Evolutionary conservation across 92 coral and sea anemone genomes (phyloP).

Genomic region (Hydrozoanthus gracilis): DNA sequence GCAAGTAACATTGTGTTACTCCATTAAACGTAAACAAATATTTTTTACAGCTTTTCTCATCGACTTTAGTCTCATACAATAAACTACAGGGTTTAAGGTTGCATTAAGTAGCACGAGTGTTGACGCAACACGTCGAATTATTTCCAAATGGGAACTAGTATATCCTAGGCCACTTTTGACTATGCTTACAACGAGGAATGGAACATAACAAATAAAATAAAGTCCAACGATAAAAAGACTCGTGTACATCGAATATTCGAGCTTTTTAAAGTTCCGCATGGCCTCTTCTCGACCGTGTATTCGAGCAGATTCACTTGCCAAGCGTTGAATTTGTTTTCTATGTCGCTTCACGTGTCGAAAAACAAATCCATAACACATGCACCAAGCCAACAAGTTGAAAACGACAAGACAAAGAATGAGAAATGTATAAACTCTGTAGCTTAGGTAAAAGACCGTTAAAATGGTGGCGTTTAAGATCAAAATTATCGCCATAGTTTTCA

Average conservation of each 20-base stretch:
- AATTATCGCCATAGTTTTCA: background rate
- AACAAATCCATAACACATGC: constrained; percentile 7
- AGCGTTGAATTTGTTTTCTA: background rate
- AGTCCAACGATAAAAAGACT: constrained; percentile 25
- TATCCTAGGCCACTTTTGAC: constrained; percentile 20
- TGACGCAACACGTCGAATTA: constrained; percentile 26
- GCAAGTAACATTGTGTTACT: too few species aligned
- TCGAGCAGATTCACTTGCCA: constrained; percentile 4
- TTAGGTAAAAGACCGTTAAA: constrained; percentile 26
- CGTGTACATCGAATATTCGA: constrained; percentile 13
- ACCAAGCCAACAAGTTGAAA: constrained; percentile 22
- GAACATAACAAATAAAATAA: constrained; percentile 32
- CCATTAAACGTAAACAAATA: background rate
- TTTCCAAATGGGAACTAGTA: constrained; percentile 2
- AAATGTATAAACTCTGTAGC: constrained; percentile 13
- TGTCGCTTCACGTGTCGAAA: constrained; percentile 26
- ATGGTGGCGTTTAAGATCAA: constrained; percentile 3
- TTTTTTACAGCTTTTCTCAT: constrained; percentile 21
- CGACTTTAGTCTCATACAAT: constrained; percentile 23
- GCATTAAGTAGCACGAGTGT: constrained; percentile 25
- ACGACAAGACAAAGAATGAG: constrained; percentile 18
- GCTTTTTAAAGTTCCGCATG: background rate
- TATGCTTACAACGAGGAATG: constrained; percentile 31
- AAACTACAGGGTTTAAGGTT: constrained; percentile 19
- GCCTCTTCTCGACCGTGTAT: background rate